Conservation (phyloP, 2,888 invertebrate species). For the Acanthopleura granulata region DNA sequence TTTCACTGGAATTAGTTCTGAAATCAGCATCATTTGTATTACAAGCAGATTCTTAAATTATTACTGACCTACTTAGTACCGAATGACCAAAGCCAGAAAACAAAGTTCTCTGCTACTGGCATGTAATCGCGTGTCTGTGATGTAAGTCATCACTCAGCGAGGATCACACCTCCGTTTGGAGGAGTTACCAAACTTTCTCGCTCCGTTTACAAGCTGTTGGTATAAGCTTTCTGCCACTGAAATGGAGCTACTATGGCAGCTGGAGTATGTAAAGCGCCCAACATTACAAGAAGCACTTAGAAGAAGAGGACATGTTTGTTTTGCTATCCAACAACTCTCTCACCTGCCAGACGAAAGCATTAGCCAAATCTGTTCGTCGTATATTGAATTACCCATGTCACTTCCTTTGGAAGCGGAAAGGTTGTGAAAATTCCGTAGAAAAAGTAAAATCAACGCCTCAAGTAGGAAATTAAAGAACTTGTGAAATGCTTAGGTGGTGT, state of each 20-base stretch:
- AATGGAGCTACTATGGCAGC: not conserved
- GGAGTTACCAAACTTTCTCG: not conserved
- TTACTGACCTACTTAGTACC: no score
- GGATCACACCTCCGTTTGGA: not conserved
- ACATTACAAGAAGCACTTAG: constrained; percentile 10
- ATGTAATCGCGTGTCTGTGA: no score
- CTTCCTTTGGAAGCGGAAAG: constrained; percentile 6
- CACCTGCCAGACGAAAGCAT: constrained; percentile 15
- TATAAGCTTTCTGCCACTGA: not conserved
- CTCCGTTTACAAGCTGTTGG: not conserved
- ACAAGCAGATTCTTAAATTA: no score
- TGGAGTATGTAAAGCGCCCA: no score
- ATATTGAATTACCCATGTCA: constrained; percentile 1
- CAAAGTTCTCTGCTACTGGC: no score
- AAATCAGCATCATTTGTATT: no score
- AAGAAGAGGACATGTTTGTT: constrained; percentile 5
- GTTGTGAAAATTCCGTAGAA: not conserved
- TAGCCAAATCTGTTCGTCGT: not conserved
- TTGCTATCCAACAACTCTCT: constrained; percentile 4
- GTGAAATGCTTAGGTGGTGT: no score
- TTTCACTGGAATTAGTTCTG: no score
- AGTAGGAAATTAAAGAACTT: not conserved
- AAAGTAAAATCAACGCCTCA: not conserved
- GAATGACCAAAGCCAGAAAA: no score
- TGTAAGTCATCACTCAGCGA: not conserved